Conservation (phyloP, 2,113 vertebrate species). For the Aramus guarauna region DNA sequence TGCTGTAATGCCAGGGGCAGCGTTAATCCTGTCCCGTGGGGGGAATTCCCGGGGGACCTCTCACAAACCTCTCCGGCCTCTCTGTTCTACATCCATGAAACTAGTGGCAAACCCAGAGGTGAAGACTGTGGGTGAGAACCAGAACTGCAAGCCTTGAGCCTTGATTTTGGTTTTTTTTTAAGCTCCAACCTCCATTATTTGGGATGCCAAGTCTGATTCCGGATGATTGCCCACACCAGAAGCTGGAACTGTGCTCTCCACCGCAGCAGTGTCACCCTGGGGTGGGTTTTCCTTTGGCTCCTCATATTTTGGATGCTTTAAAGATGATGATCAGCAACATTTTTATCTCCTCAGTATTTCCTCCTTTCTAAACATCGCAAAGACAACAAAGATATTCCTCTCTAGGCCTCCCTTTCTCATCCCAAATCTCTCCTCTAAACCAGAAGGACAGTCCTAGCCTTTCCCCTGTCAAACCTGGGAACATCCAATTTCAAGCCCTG, state of each 20-base stretch:
- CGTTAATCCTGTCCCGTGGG: rapidly evolving
- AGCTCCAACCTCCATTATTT: background rate
- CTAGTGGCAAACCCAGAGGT: background rate
- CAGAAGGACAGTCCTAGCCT: rapidly evolving
- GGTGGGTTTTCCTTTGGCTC: background rate
- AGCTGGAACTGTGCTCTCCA: background rate
- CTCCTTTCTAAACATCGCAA: background rate
- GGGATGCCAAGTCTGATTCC: background rate
- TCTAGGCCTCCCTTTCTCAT: background rate
- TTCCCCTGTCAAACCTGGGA: background rate
- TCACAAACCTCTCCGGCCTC: background rate
- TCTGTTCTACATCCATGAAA: background rate
- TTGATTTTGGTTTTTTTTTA: background rate
- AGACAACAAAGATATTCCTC: background rate
- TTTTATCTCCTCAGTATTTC: background rate
- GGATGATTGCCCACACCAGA: rapidly evolving
- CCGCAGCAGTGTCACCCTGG: rapidly evolving
- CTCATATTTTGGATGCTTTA: background rate
- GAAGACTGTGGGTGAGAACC: background rate
- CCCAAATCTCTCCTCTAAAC: background rate
- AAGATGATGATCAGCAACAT: background rate
- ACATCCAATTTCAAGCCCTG: background rate
- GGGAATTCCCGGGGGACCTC: background rate
- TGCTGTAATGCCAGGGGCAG: rapidly evolving
- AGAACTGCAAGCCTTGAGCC: background rate